Percentiles rank a stretch among this genome's conserved stretches.
Conservation (phyloP, 1,140 invertebrate genomes). For the Pentalonia nigronervosa region DNA sequence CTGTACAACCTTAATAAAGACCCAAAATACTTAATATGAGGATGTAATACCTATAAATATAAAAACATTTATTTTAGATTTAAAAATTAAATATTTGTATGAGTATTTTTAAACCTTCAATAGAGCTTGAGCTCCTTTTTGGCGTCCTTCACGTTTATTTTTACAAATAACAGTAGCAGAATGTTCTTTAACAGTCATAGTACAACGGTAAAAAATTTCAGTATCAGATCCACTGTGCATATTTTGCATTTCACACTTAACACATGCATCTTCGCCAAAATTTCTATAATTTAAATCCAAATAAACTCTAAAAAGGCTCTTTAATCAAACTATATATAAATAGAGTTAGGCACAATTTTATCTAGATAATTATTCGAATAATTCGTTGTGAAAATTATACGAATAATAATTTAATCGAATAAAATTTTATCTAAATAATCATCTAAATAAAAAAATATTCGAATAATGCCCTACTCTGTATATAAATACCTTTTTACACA, state of each 20-base stretch:
- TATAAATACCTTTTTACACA: constrained; percentile 81
- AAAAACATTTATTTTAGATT: neutral
- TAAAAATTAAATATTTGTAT: neutral
- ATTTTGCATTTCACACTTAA: constrained; percentile 66
- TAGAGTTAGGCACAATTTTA: too few relatives aligned
- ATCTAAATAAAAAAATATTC: too few relatives aligned
- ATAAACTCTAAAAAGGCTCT: neutral
- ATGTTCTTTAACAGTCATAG: constrained; percentile 92
- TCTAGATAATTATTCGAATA: too few relatives aligned
- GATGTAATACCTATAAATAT: constrained; percentile 74
- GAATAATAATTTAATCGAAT: too few relatives aligned
- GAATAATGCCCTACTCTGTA: too few relatives aligned
- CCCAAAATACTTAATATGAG: constrained; percentile 92
- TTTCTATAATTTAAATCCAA: constrained; percentile 20
- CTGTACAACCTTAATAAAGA: constrained; percentile 91
- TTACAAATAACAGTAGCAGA: constrained; percentile 85
- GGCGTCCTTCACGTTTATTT: constrained; percentile 96
- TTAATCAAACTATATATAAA: too few relatives aligned
- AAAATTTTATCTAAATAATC: too few relatives aligned
- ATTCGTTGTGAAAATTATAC: too few relatives aligned
- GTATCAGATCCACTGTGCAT: constrained; percentile 81
- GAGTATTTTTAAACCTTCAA: constrained; percentile 70
- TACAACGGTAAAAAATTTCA: constrained; percentile 90
- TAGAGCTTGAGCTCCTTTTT: constrained; percentile 92
- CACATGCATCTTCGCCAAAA: constrained; percentile 64